A percentile compares a stretch with the other conserved stretches of the same genome.
These are phyloP conservation scores for Pterostichus madidus DNA, from an alignment of 2,888 invertebrate genomes.

Conservation along the genomic window DNA sequence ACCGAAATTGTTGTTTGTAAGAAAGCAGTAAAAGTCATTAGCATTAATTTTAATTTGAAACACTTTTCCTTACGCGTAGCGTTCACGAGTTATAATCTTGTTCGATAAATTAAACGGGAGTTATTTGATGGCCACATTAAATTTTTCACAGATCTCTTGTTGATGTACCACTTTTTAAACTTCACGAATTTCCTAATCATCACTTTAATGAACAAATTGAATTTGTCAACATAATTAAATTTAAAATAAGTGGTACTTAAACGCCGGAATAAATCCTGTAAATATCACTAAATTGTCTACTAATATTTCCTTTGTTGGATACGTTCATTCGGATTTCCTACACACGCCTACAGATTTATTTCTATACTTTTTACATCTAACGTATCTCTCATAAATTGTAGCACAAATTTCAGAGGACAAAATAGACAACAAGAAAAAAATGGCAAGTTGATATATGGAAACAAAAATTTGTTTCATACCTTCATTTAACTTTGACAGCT, in stretches of 20 bases:
- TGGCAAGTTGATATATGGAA: too few relatives aligned
- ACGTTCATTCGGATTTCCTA: neutral
- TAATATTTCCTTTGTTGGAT: constrained; percentile 17
- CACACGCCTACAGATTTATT: constrained; percentile 29
- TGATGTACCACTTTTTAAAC: too few relatives aligned
- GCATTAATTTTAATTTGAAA: constrained; percentile 46
- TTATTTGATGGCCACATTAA: constrained; percentile 35
- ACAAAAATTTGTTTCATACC: too few relatives aligned
- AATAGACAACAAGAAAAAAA: too few relatives aligned
- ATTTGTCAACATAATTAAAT: too few relatives aligned
- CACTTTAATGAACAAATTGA: too few relatives aligned
- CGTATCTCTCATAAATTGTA: too few relatives aligned
- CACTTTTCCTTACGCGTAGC: constrained; percentile 2
- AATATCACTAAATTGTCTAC: constrained; percentile 5
- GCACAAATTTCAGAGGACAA: too few relatives aligned
- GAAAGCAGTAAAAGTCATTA: constrained; percentile 26
- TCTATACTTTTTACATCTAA: constrained; percentile 7
- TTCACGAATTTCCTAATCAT: too few relatives aligned
- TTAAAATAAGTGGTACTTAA: too few relatives aligned
- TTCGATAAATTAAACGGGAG: constrained; percentile 26
- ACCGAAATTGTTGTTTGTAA: constrained; percentile 40
- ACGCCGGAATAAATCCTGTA: neutral
- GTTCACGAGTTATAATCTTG: constrained; percentile 27
- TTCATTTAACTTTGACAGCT: too few relatives aligned
- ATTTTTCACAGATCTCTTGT: neutral